Evolutionary conservation across 2,113 vertebrate genomes (phyloP).

Genomic region (Fregata magnificens): DNA sequence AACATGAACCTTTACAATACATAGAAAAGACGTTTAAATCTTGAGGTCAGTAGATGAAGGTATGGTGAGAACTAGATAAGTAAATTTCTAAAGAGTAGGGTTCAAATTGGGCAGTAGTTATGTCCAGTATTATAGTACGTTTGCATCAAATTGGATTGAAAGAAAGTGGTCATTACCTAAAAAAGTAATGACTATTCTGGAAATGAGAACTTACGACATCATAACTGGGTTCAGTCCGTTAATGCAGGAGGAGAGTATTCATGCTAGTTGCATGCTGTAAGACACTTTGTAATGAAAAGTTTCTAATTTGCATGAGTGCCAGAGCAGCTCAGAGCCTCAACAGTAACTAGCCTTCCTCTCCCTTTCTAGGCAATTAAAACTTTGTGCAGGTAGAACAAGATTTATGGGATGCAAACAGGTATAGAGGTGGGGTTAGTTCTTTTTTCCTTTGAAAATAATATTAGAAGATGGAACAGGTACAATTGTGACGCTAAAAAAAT

Average conservation of each 20-base stretch:
- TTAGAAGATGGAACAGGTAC: not conserved
- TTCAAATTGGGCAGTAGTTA: not conserved
- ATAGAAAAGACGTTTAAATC: not conserved
- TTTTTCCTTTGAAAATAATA: slow-evolving; percentile 44
- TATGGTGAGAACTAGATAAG: not conserved
- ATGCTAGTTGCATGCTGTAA: slow-evolving; percentile 24
- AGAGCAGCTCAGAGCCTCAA: slow-evolving; percentile 37
- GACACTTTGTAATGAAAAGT: not conserved
- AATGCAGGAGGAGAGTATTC: not conserved
- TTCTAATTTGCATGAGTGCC: slow-evolving; percentile 23
- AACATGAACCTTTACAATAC: not conserved
- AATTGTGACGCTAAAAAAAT: not conserved
- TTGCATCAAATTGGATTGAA: not conserved
- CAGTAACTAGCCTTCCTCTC: slow-evolving; percentile 51
- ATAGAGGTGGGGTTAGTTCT: slow-evolving; percentile 52
- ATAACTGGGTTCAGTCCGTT: not conserved
- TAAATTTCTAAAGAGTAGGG: not conserved
- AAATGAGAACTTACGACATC: not conserved
- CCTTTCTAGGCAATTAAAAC: slow-evolving; percentile 52
- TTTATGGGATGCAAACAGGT: slow-evolving; percentile 44
- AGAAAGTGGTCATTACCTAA: not conserved
- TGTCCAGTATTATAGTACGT: not conserved
- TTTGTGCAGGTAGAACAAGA: slow-evolving; percentile 56
- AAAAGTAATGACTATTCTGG: not conserved
- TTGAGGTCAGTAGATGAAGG: not conserved